phyloP scores from a whole-genome alignment of 1,140 invertebrate genomes.

The Trichogramma pretiosum region DNA sequence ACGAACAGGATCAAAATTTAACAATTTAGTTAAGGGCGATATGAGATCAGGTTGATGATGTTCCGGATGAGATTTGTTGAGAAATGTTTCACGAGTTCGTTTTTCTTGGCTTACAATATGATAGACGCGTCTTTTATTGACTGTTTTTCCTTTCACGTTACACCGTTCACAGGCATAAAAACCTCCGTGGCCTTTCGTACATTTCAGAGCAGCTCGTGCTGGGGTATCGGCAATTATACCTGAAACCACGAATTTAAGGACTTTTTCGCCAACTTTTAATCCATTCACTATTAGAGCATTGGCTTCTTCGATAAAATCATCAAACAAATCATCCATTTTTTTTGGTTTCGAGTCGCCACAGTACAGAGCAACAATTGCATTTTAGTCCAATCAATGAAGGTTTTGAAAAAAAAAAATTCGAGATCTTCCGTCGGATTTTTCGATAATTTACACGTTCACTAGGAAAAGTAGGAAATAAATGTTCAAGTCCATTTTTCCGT shows the following conservation, averaged over 20 bases:
- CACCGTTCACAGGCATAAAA: slow-evolving; percentile 25
- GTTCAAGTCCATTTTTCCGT: too few species aligned
- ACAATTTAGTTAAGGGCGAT: background rate
- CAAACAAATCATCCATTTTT: slow-evolving; percentile 11
- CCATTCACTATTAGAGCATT: slow-evolving; percentile 5
- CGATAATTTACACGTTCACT: too few species aligned
- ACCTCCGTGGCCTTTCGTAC: slow-evolving; percentile 18
- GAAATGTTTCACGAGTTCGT: too few species aligned
- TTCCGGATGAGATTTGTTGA: background rate
- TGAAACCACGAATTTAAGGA: slow-evolving; percentile 10
- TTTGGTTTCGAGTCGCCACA: slow-evolving; percentile 17
- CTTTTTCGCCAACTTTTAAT: background rate
- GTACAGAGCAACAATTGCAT: slow-evolving; percentile 15
- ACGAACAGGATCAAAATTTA: background rate
- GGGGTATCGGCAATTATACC: slow-evolving; percentile 19
- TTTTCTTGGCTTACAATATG: background rate
- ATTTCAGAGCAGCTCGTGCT: slow-evolving; percentile 22
- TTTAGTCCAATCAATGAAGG: too few species aligned
- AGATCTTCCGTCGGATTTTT: too few species aligned
- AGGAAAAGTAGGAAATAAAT: too few species aligned
- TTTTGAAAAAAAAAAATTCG: too few species aligned
- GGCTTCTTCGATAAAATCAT: slow-evolving; percentile 17
- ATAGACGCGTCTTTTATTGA: background rate
- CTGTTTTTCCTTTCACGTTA: background rate
- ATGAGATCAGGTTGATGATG: background rate